These are phyloP conservation scores for Tineola bisselliella DNA, from an alignment of 2,888 invertebrate species.

Conservation along the genomic window DNA sequence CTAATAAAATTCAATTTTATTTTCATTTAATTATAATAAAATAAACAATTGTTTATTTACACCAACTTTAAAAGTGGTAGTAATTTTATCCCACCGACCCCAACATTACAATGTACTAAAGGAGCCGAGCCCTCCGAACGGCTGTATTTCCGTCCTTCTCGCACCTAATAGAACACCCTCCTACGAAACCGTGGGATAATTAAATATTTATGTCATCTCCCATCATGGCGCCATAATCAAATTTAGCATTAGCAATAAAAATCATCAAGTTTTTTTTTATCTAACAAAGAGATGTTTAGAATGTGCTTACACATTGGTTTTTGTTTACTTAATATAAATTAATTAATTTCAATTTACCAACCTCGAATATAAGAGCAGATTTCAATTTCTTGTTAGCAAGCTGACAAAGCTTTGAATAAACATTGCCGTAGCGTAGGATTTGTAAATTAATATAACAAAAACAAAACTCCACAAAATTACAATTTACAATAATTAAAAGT, in stretches of 20 bases:
- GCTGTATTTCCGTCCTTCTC: slow-evolving; percentile 40
- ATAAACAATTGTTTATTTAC: neutral
- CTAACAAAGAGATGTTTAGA: too few relatives aligned
- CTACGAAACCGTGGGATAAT: slow-evolving; percentile 55
- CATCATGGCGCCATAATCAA: slow-evolving; percentile 9
- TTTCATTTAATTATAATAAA: too few relatives aligned
- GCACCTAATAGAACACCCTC: slow-evolving; percentile 41
- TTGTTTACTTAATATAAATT: too few relatives aligned
- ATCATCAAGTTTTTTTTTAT: neutral
- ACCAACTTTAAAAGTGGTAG: neutral
- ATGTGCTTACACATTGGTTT: too few relatives aligned
- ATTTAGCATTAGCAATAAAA: slow-evolving; percentile 16
- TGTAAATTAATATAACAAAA: neutral
- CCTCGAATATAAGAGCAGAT: too few relatives aligned
- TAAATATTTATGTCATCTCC: slow-evolving; percentile 50
- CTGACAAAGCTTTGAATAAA: neutral
- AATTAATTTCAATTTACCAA: too few relatives aligned
- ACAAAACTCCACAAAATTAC: neutral
- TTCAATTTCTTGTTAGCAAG: neutral
- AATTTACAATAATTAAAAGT: neutral
- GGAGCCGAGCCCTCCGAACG: slow-evolving; percentile 1
- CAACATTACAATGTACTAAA: slow-evolving; percentile 6
- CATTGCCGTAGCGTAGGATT: neutral
- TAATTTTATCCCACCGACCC: neutral
- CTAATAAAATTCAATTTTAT: too few relatives aligned